Conservation (phyloP, 2,797 vertebrate species). For the Alca torda region DNA sequence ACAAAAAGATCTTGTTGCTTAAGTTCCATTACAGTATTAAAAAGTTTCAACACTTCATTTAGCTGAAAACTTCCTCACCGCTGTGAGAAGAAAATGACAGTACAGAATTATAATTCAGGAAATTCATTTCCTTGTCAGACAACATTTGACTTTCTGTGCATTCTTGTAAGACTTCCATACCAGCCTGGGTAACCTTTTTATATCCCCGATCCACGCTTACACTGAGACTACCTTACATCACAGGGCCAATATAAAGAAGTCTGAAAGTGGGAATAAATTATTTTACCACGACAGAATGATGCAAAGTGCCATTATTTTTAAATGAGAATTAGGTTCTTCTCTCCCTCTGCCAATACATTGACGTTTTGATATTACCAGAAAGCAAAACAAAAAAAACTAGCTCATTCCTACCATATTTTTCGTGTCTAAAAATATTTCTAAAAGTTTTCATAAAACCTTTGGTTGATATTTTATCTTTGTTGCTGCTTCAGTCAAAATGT, state of each 20-base stretch:
- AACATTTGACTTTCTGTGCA: background rate
- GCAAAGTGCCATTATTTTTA: background rate
- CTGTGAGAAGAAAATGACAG: background rate
- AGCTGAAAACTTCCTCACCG: background rate
- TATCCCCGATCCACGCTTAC: background rate
- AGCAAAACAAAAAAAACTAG: background rate
- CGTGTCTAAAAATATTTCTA: background rate
- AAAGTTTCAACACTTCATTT: background rate
- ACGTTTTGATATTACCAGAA: background rate
- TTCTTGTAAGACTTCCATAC: background rate
- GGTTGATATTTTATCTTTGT: background rate
- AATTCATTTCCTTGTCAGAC: background rate
- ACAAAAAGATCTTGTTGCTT: background rate
- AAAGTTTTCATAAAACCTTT: background rate
- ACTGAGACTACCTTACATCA: background rate
- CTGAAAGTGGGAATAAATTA: background rate
- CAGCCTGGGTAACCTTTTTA: background rate
- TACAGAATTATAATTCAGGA: background rate
- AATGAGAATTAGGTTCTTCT: background rate
- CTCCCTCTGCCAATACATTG: background rate
- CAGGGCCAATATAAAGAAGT: background rate
- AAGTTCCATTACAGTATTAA: background rate
- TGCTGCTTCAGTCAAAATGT: background rate
- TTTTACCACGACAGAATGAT: background rate
- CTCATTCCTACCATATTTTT: background rate